Evolutionary conservation across 2,888 invertebrate species (phyloP), one percentile per base, ranked within the genome.

Genomic region (Lagria hirta): DNA sequence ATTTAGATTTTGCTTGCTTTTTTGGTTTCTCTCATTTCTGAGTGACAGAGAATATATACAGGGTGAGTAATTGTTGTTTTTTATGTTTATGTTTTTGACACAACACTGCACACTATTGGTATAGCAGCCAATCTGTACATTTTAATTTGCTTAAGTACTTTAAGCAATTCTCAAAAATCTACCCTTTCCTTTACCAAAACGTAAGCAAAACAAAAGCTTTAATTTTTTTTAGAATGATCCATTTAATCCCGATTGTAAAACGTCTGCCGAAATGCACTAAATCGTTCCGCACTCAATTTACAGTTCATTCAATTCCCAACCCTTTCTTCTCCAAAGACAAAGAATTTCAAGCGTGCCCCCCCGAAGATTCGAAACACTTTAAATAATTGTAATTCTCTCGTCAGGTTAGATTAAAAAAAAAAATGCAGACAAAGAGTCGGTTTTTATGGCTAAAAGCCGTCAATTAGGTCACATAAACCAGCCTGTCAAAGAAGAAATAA

Each of bases 351-450:
- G 64, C 58, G 54, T 60, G 55, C 63, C 63, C 62, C 42, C 64
- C 54, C 51, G 53, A 55, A 36, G 64, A 60, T 60, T 60, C 60
- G 58, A 58, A 62, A 65, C 67, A 66, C 67, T 67, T 64, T 62
- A 60, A 63, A 65, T 67, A 66, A 67, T 67, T 67, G 64, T 65
- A 62, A 35, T 34, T 35, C 35, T 35, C 11, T 27, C 41, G 30
- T 41, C 26, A 23, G 33, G 11, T 7, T 10, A 41, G 33, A 41
- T 41, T 33, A 27, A 27, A 41, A 32, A 33, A 41, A 26, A 11
- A 7, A 21, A 14, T 12, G 11, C 17, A 24, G 16, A 22, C 30
- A 23, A n/a, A n/a, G n/a, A n/a, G n/a, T n/a, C 40, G 5, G n/a
- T 21, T 17, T 24, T 32, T 23, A 10, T 17, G 16, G n/a, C 13